These are phyloP conservation scores for Allobates femoralis DNA, from an alignment of 2,797 vertebrate species.

Conservation along the genomic window DNA sequence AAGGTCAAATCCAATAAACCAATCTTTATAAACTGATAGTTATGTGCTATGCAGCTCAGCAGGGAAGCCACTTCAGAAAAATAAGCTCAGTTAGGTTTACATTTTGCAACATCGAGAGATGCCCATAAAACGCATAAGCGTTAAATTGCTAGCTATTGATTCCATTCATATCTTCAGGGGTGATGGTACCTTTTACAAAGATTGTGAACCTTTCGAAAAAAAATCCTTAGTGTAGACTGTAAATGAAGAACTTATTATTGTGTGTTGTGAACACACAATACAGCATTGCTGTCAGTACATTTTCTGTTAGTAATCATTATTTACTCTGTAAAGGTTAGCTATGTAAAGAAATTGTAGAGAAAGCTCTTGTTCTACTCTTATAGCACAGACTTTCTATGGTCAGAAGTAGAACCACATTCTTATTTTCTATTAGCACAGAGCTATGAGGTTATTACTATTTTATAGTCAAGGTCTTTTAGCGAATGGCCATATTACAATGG, in stretches of 20 bases:
- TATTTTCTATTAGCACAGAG: not conserved
- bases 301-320: conserved; percentile 39
- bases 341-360: not conserved
- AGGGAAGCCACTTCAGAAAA: conserved; percentile 60
- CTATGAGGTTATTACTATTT: conserved; percentile 14
- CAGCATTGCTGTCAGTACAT: conserved; percentile 13
- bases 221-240: conserved; percentile 39
- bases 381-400: conserved; percentile 8
- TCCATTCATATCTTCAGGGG: conserved; percentile 58
- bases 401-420: not conserved
- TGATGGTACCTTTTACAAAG: conserved; percentile 50
- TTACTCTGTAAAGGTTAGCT: conserved; percentile 21
- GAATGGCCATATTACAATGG: not conserved
- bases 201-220: conserved; percentile 51
- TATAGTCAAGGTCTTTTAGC: conserved; percentile 24
- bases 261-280: conserved; percentile 30
- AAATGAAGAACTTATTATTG: conserved; percentile 38
- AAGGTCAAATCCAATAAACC: conserved; percentile 62
- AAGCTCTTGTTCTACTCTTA: not conserved
- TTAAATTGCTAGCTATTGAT: conserved; percentile 63
- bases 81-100: conserved; percentile 60
- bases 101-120: conserved; percentile 50
- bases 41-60: conserved; percentile 58
- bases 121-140: conserved; percentile 60
- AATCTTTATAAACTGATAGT: conserved; percentile 61